These are phyloP conservation scores for Perognathus longimembris DNA, from an alignment of 2,113 vertebrate species.

Conservation along the genomic window DNA sequence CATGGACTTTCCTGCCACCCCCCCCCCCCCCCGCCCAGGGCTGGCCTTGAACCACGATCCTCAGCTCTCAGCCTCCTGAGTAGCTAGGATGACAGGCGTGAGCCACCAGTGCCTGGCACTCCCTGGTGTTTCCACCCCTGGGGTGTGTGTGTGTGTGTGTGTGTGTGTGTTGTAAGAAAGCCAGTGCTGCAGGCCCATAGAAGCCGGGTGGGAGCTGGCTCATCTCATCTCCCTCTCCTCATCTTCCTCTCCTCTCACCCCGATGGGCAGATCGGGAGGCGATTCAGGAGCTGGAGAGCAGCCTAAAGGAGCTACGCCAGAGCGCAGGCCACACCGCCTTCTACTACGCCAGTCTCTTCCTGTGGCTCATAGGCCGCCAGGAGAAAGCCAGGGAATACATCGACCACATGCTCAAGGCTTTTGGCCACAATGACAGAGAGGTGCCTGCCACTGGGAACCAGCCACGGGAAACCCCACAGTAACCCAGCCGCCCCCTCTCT, in stretches of 20 bases:
- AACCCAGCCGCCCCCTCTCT: too few species aligned
- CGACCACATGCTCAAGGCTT: constrained; percentile 81
- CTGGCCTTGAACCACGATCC: too few species aligned
- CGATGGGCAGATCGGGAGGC: constrained; percentile 75
- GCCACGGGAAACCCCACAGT: neutral
- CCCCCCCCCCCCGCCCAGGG: too few species aligned
- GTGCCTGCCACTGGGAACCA: neutral
- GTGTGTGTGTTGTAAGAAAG: too few species aligned
- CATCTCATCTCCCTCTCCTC: too few species aligned
- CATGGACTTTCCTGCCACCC: too few species aligned
- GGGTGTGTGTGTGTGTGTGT: too few species aligned
- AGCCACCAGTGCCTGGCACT: too few species aligned
- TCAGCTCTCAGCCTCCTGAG: too few species aligned
- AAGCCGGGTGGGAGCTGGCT: too few species aligned
- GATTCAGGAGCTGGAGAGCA: constrained; percentile 79
- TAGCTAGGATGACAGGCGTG: too few species aligned
- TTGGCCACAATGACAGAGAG: constrained; percentile 74
- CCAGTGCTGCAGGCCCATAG: neutral
- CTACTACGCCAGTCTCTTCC: constrained; percentile 81
- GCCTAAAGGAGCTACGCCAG: constrained; percentile 80
- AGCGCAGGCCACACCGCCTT: constrained; percentile 63
- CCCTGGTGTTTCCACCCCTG: neutral
- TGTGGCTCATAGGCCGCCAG: constrained; percentile 81
- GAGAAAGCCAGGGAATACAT: constrained; percentile 84
- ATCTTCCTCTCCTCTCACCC: neutral